Evolutionary conservation across 2,797 vertebrate genomes (phyloP).

Genomic region (Cynopterus sphinx): DNA sequence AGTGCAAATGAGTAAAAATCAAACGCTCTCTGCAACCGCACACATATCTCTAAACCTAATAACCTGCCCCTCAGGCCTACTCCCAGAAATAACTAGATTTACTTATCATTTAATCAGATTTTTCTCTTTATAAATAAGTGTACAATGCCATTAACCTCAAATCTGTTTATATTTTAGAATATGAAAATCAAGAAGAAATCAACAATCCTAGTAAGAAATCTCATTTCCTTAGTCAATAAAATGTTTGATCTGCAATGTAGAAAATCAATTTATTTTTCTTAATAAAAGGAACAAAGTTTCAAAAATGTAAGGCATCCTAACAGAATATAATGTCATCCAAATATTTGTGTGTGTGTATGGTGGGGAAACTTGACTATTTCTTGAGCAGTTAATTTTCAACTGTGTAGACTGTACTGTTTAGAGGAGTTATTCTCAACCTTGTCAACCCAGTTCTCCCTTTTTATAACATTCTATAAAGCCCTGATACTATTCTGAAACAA

Average conservation of each 20-base stretch:
- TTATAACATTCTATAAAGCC: slow-evolving; percentile 24
- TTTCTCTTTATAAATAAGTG: slow-evolving; percentile 7
- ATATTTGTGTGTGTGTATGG: not conserved
- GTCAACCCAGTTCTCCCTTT: not conserved
- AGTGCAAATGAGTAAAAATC: not conserved
- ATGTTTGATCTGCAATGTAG: slow-evolving; percentile 20
- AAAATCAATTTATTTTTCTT: slow-evolving; percentile 24
- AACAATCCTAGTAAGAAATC: slow-evolving; percentile 64
- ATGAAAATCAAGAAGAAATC: not conserved
- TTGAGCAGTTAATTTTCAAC: not conserved
- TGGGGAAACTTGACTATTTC: not conserved
- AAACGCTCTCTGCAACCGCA: not conserved
- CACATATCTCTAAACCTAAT: not conserved
- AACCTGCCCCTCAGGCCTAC: not conserved
- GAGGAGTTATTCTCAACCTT: not conserved
- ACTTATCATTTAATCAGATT: slow-evolving; percentile 10
- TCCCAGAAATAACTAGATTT: not conserved
- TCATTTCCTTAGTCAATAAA: slow-evolving; percentile 46
- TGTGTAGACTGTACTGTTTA: not conserved
- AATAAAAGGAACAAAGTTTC: not conserved
- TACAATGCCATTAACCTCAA: slow-evolving; percentile 53
- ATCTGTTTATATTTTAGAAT: slow-evolving; percentile 71
- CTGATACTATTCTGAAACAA: not conserved
- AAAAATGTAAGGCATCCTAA: not conserved
- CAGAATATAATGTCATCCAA: not conserved